Conservation (phyloP, 2,797 vertebrate genomes). For the Tachyglossus aculeatus region DNA sequence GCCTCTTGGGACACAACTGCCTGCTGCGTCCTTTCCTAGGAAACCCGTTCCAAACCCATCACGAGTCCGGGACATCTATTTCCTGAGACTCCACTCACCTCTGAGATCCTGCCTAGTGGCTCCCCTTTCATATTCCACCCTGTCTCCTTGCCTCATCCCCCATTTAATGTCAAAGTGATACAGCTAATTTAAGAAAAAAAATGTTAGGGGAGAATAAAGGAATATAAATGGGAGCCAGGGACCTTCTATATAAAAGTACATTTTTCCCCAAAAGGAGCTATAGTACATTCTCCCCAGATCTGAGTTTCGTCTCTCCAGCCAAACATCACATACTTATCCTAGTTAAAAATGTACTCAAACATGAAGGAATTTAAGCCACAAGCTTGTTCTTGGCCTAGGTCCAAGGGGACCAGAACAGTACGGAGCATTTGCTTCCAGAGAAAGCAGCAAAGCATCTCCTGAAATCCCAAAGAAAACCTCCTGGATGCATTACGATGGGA, state of each 20-base stretch:
- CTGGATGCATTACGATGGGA: no score
- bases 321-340: not conserved
- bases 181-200: not conserved
- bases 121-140: not conserved
- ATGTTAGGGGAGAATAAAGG: not conserved
- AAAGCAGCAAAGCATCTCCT: not conserved
- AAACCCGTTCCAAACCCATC: no score
- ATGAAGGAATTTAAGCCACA: slow-evolving; percentile 29
- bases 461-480: no score
- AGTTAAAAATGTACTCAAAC: not conserved
- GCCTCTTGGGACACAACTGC: no score
- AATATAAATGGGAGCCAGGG: not conserved
- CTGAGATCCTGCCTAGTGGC: not conserved
- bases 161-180: not conserved
- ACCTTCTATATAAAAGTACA: not conserved
- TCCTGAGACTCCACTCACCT: no score
- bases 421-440: not conserved
- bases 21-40: no score
- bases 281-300: not conserved
- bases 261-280: not conserved
- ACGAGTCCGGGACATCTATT: no score
- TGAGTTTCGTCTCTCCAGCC: not conserved
- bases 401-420: not conserved
- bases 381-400: slow-evolving; percentile 21
- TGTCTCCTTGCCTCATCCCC: not conserved